These are phyloP conservation scores for Aphrocallistes beatrix DNA, from an alignment of 37 sponge, comb jelly and placozoan species.

Conservation along the genomic window DNA sequence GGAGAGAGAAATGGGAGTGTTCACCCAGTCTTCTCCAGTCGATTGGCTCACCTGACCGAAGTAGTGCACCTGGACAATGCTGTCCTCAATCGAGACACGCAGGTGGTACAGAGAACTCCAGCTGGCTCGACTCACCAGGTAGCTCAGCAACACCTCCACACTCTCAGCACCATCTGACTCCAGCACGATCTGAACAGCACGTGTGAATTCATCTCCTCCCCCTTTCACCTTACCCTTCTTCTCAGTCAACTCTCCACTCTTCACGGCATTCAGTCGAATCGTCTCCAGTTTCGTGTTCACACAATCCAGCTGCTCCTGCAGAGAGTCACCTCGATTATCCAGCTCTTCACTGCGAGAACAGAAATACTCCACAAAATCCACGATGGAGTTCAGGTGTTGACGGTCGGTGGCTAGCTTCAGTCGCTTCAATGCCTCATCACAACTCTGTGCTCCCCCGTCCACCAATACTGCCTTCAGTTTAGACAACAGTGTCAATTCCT, in stretches of 20 bases:
- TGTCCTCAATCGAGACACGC: neutral
- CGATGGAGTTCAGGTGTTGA: neutral
- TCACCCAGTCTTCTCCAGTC: neutral
- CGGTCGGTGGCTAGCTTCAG: neutral
- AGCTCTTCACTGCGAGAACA: neutral
- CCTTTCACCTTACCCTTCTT: neutral
- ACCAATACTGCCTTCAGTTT: neutral
- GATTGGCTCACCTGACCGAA: constrained; percentile 10
- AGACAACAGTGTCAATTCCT: neutral
- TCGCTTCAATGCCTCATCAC: neutral
- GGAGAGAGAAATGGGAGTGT: neutral
- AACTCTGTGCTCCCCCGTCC: neutral
- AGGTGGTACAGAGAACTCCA: constrained; percentile 14
- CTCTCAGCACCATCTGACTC: neutral
- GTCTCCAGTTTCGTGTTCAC: neutral
- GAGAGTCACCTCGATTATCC: neutral
- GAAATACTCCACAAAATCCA: neutral
- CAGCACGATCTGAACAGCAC: neutral
- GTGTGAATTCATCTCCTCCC: neutral
- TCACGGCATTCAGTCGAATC: neutral
- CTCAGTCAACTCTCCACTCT: neutral
- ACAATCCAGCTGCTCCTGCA: neutral
- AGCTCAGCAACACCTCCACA: constrained; percentile 11
- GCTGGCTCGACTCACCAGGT: neutral
- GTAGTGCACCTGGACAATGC: neutral